Evolutionary conservation across 2,113 vertebrate species (phyloP).

Genomic region (Salvelinus fontinalis): DNA sequence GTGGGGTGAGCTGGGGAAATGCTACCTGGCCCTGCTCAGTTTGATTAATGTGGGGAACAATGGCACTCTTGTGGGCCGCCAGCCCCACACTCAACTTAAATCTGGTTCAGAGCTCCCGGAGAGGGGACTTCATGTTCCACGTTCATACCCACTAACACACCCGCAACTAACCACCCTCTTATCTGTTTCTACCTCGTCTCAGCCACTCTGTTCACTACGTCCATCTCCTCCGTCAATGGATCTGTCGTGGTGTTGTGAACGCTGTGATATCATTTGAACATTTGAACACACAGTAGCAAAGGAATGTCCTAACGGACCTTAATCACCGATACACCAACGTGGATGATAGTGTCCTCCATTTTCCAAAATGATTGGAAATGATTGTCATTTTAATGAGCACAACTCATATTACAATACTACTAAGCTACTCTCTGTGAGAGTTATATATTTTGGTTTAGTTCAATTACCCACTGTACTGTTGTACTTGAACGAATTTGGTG

Average conservation of each 20-base stretch:
- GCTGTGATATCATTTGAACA: background rate
- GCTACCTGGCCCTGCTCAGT: slow-evolving; percentile 85
- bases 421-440: background rate
- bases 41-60: slow-evolving; percentile 94
- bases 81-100: slow-evolving; percentile 89
- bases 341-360: background rate
- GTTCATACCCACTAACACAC: slow-evolving; percentile 67
- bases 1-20: slow-evolving; percentile 70
- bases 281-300: background rate
- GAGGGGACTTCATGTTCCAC: slow-evolving; percentile 80
- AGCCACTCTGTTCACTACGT: slow-evolving; percentile 35
- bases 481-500: background rate
- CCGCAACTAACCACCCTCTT: slow-evolving; percentile 31
- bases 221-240: slow-evolving; percentile 17
- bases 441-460: background rate
- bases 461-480: background rate
- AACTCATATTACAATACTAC: background rate
- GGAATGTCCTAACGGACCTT: background rate
- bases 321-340: background rate
- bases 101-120: slow-evolving; percentile 83
- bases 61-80: slow-evolving; percentile 83
- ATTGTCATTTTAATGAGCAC: background rate
- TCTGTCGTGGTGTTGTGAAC: background rate
- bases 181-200: slow-evolving; percentile 74
- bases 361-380: background rate